Base-by-base conservation (phyloP, 2,113 vertebrate species). In the Gasterosteus nipponicus region DNA sequence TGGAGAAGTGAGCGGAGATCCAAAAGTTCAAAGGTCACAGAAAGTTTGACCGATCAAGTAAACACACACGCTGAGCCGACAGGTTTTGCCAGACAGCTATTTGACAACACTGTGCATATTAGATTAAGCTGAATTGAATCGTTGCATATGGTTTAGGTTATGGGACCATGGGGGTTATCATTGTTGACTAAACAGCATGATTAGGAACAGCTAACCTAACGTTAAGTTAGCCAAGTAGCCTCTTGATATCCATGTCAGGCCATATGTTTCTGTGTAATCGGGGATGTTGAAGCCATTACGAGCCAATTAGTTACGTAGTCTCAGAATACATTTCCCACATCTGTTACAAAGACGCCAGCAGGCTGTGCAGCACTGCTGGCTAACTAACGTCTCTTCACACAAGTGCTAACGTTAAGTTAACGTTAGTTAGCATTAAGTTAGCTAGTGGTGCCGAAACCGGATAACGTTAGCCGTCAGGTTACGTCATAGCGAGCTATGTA, bases 181-280 rank as follows among this genome's bases (percentile, higher is more conserved):
- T 65, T 47, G 6, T 61, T 47, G 69, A 31, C 10, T 46, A 1
- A 49, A 69, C 38, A 80, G 54, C 49, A 53, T 18, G 9, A 54
- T 87, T 78, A 82, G 75, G 73, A 87, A 87, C 68, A 76, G 8
- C 35, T 38, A 38, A 7, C 35, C 35, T 33, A 33, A 33, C 33
- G 60, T 41, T 66, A 69, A 58, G 4, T 73, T 69, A 73, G 56
- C 78, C 8, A 10, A 61, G 22, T 39, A 57, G 15, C 54, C 29
- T 31, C 8, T 56, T 42, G 42, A 4, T 58, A 78, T 15, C 15
- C 4, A 22, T 58, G 19, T 62, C 47, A 49, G 22, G 3, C 11
- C 2, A 19, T 1, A 11, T 5, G 18, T 26, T 22, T 42, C 29
- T 10, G 11, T 4, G 26, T 51, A 38, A 46, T 2, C 6, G 3